Conservation (phyloP, 2,888 invertebrate species). For the Malachius bipustulatus region DNA sequence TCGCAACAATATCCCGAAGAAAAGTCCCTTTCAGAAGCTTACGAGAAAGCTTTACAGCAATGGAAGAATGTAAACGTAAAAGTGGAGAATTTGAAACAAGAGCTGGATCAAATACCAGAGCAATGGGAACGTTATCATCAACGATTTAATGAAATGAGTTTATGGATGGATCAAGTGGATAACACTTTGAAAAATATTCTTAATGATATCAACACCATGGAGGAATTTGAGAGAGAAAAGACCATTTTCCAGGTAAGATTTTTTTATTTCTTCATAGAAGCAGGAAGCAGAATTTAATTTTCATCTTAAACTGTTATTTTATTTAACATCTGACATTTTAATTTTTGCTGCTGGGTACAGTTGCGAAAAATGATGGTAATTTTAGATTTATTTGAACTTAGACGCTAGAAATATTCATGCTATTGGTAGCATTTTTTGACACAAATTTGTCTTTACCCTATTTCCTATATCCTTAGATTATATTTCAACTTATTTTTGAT, state of each 20-base stretch:
- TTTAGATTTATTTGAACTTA: no score
- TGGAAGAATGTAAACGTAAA: constrained; percentile 63
- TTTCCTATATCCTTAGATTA: no score
- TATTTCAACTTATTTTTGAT: no score
- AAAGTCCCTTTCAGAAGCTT: constrained; percentile 49
- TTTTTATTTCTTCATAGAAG: background rate
- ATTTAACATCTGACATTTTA: no score
- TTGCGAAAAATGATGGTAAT: no score
- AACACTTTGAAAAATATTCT: constrained; percentile 70
- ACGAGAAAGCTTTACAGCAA: constrained; percentile 56
- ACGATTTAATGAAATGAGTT: constrained; percentile 68
- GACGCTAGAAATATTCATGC: no score
- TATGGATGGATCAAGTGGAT: constrained; percentile 88
- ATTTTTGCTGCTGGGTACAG: no score
- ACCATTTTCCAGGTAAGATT: constrained; percentile 72
- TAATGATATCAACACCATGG: constrained; percentile 71
- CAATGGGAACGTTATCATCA: constrained; percentile 80
- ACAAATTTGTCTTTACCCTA: no score
- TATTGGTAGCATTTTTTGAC: no score
- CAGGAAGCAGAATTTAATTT: no score
- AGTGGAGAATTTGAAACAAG: constrained; percentile 58
- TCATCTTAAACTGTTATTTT: no score
- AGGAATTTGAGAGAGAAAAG: constrained; percentile 84
- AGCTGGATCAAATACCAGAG: constrained; percentile 75
- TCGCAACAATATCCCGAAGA: constrained; percentile 57